Conservation (phyloP, 2,888 invertebrate genomes). For the Drosophila rellima region DNA sequence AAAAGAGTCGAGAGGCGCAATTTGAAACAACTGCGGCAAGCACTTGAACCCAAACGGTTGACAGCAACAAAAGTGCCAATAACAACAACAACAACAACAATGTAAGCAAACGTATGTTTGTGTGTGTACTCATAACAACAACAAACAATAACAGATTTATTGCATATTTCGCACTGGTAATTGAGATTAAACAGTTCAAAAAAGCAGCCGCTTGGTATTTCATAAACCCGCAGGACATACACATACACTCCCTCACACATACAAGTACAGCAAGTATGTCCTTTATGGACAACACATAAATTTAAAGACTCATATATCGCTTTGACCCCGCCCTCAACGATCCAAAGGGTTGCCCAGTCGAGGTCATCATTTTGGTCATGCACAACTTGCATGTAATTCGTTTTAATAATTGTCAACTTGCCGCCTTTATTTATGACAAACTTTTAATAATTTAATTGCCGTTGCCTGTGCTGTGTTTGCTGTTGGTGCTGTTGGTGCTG, state of each 20-base stretch:
- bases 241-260: slow-evolving; percentile 8
- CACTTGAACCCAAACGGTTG: slow-evolving; percentile 69
- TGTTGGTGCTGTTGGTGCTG: slow-evolving; percentile 21
- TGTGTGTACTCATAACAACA: slow-evolving; percentile 44
- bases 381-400: slow-evolving; percentile 70
- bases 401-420: slow-evolving; percentile 79
- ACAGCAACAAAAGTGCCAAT: slow-evolving; percentile 33
- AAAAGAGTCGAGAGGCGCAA: slow-evolving; percentile 60
- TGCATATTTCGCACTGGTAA: slow-evolving; percentile 79
- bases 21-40: slow-evolving; percentile 76
- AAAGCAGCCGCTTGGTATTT: slow-evolving; percentile 78
- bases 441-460: slow-evolving; percentile 80
- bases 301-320: slow-evolving; percentile 70
- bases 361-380: slow-evolving; percentile 58
- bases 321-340: slow-evolving; percentile 29
- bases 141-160: slow-evolving; percentile 82
- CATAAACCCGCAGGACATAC: slow-evolving; percentile 68
- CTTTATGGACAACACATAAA: slow-evolving; percentile 70
- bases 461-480: slow-evolving; percentile 42
- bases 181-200: slow-evolving; percentile 82
- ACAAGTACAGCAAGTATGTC: slow-evolving; percentile 17
- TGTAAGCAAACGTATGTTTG: slow-evolving; percentile 10
- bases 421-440: slow-evolving; percentile 76
- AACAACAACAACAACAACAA: slow-evolving; percentile 15
- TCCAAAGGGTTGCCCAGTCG: slow-evolving; percentile 11